These are phyloP conservation scores for Diachrysia chrysitis DNA, from an alignment of 2,888 invertebrate genomes.

Conservation along the genomic window DNA sequence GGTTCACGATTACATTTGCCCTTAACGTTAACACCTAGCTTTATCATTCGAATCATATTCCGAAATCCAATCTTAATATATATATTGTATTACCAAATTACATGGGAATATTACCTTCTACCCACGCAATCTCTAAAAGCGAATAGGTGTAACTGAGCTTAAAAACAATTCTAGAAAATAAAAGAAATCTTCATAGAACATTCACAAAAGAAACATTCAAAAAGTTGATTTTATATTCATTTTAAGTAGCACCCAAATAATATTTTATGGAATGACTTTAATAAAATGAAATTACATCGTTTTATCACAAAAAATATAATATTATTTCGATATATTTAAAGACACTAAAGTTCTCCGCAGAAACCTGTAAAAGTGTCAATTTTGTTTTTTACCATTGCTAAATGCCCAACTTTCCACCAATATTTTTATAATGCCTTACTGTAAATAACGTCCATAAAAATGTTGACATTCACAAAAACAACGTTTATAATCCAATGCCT, in stretches of 20 bases:
- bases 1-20: constrained; percentile 31
- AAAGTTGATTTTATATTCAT: neutral
- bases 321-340: no score
- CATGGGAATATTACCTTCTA: constrained; percentile 29
- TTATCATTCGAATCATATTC: constrained; percentile 45
- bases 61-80: constrained; percentile 19
- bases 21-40: constrained; percentile 17
- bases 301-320: no score
- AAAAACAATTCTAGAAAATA: neutral
- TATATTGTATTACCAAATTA: constrained; percentile 22
- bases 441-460: constrained; percentile 22
- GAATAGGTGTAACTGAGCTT: constrained; percentile 5
- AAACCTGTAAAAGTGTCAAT: no score
- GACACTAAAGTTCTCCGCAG: no score
- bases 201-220: neutral
- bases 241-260: no score
- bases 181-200: neutral
- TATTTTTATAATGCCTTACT: no score
- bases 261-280: no score
- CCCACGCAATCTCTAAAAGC: constrained; percentile 15
- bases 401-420: no score
- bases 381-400: no score
- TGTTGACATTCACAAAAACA: constrained; percentile 34
- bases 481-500: constrained; percentile 48
- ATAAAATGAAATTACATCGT: no score